Base-by-base conservation (phyloP, 2,888 invertebrate species). In the Hybos culiciformis region DNA sequence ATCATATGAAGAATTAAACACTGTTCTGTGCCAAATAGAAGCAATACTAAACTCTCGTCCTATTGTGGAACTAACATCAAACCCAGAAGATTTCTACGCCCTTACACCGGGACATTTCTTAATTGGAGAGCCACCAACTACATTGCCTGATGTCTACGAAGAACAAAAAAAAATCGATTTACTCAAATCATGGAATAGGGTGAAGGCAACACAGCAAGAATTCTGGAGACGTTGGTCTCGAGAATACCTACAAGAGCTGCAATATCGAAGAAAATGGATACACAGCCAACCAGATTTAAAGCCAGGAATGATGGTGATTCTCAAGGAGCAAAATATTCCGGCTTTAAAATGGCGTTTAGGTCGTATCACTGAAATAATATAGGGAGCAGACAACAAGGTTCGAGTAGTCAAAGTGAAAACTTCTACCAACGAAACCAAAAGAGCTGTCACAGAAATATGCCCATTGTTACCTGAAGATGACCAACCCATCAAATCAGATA, bases 11-110 rank as follows among this genome's bases (percentile, higher is more conserved):
- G 47, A 52, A 15, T 34, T 50, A 1, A 41, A 47, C 15, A 49
- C 51, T 7, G 42, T 51, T 2, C 37, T 51, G 2, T 34, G 47
- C 14, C 48, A 53, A 48, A 44, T 51, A 4, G 51, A 52, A 44
- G 48, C 50, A 4, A 47, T 51, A 26, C 42, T 55, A 12, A 54
- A 53, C 38, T 51, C 54, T 9, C 43, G 51, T 3, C 51, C 53
- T 2, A 18, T 51, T 12, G 43, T 46, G 6, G 37, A 48, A 8
- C 9, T 50, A 24, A 48, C 48, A 9, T 37, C 47, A 15, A 46
- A 51, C 31, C 49, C 51, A 7, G 51, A 50, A 41, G 50, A 51
- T 36, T n/a, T 29, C 29, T 12, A 29, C 12, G 29, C 29, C n/a
- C 29, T 29, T 12, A 29, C n/a, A 12, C 29, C 29, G 12, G 29